These are phyloP conservation scores for Dinocampus coccinellae DNA, from an alignment of 2,888 invertebrate genomes.

Conservation along the genomic window DNA sequence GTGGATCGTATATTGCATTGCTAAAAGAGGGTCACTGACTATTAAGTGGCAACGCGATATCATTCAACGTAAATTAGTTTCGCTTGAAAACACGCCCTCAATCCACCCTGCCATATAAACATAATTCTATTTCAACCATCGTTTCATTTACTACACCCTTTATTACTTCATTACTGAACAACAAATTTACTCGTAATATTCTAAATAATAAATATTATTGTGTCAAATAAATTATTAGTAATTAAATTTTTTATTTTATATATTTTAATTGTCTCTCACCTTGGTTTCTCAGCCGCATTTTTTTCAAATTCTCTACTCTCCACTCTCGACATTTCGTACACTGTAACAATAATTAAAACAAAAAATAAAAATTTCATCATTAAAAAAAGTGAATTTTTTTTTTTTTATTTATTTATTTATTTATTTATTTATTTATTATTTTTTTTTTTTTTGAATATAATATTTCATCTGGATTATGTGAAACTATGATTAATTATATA, in stretches of 20 bases:
- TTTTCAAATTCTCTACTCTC: slow-evolving; percentile 55
- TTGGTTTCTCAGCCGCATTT: slow-evolving; percentile 60
- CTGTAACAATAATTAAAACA: slow-evolving; percentile 55
- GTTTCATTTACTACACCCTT: background rate
- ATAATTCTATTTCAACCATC: background rate
- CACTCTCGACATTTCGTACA: slow-evolving; percentile 57
- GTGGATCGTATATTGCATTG: background rate
- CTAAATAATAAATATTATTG: background rate
- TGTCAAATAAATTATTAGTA: background rate
- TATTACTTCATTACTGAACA: background rate
- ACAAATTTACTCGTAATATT: background rate
- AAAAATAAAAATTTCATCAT: slow-evolving; percentile 12
- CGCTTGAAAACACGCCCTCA: background rate
- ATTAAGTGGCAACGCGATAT: background rate
- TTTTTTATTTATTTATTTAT: background rate
- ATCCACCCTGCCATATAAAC: background rate
- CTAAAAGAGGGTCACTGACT: background rate
- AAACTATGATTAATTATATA: background rate
- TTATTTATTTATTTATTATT: too few relatives aligned
- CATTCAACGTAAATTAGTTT: background rate
- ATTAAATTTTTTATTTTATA: background rate
- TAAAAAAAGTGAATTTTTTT: background rate
- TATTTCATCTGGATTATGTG: too few relatives aligned
- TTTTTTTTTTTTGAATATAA: too few relatives aligned
- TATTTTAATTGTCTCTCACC: slow-evolving; percentile 50